A percentile compares a stretch with the other conserved stretches of the same genome.
These are phyloP conservation scores for Anableps anableps DNA, from an alignment of 2,797 vertebrate genomes.

Conservation along the genomic window DNA sequence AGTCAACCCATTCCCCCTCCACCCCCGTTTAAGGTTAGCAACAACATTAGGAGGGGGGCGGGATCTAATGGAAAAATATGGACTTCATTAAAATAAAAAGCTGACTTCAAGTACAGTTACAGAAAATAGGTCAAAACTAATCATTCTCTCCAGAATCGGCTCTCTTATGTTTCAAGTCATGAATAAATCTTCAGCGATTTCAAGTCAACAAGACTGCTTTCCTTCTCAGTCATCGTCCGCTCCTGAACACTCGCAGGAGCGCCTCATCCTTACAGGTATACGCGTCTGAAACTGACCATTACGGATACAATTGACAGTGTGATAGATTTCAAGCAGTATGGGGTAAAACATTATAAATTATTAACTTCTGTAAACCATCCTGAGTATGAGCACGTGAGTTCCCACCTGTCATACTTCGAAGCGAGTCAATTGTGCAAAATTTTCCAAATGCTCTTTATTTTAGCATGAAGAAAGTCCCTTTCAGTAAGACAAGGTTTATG, in stretches of 20 bases:
- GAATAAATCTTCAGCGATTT: conserved; percentile 37
- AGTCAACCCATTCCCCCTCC: conserved; percentile 41
- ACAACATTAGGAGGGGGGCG: conserved; percentile 42
- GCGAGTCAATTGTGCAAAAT: conserved; percentile 65
- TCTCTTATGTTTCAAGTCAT: conserved; percentile 45
- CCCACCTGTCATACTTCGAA: conserved; percentile 28
- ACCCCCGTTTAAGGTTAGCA: conserved; percentile 44
- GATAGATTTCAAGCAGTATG: conserved; percentile 58
- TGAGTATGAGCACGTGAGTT: conserved; percentile 42
- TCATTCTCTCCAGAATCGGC: conserved; percentile 45
- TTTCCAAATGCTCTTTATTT: conserved; percentile 54
- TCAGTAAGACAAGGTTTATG: conserved; percentile 50
- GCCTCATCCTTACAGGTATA: conserved; percentile 27
- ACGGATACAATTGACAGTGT: conserved; percentile 43
- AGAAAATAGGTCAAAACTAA: conserved; percentile 58
- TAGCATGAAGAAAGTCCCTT: conserved; percentile 38
- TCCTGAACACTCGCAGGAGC: conserved; percentile 56
- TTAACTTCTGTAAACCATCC: conserved; percentile 41
- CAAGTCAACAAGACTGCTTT: conserved; percentile 46
- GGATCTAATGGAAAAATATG: conserved; percentile 72
- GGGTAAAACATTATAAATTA: conserved; percentile 45
- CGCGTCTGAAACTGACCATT: conserved; percentile 37
- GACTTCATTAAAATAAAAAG: conserved; percentile 69
- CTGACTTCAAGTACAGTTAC: conserved; percentile 70
- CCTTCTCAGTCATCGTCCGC: conserved; percentile 68